Evolutionary conservation across 2,113 vertebrate species (phyloP), one percentile per base, ranked within the genome.

Genomic region (Prochilodus magdalenae): DNA sequence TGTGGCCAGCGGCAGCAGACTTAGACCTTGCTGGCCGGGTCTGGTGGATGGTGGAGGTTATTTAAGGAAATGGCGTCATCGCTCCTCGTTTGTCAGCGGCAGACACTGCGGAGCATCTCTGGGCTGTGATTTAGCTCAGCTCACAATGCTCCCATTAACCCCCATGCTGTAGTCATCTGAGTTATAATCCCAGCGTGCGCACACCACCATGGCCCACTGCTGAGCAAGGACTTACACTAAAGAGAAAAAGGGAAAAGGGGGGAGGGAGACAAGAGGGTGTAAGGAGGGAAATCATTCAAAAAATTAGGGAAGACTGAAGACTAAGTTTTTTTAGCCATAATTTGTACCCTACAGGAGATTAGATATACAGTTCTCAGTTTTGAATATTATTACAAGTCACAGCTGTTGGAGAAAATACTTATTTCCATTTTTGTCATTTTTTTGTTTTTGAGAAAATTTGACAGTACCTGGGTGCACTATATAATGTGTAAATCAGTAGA

Each of bases 21-120:
- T 77, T 36, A 44, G 22, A 30, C 24, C 70, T 13, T 13, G 33
- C 22, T 20, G 26, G 55, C 16, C 13, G 44, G 40, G 77, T 71
- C 51, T 73, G 71, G 74, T 84, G 85, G 79, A 86, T 49, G 53
- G 73, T 26, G 26, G 40, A 3, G 24, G 90, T 89, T 91, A 89
- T 94, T 93, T 92, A 89, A 90, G 86, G 90, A 90, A 93, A 91
- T 85, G 70, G 85, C 85, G 29, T 90, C 89, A 89, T 90, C 84
- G 86, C 75, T 84, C 77, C 79, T 79, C 0, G 84, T 85, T 84
- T 89, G 89, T 89, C 89, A 88, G 84, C 72, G 67, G 87, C 73
- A 70, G 84, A 88, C 55, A 70, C 83, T 71, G 86, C 75, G 76
- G 77, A 82, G 80, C 75, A 87, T 92, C 87, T 84, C n/a, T 26